Evolutionary conservation across 1,140 invertebrate genomes (phyloP), one percentile per base, ranked within the genome.

Genomic region (Macrobrachium rosenbergii): DNA sequence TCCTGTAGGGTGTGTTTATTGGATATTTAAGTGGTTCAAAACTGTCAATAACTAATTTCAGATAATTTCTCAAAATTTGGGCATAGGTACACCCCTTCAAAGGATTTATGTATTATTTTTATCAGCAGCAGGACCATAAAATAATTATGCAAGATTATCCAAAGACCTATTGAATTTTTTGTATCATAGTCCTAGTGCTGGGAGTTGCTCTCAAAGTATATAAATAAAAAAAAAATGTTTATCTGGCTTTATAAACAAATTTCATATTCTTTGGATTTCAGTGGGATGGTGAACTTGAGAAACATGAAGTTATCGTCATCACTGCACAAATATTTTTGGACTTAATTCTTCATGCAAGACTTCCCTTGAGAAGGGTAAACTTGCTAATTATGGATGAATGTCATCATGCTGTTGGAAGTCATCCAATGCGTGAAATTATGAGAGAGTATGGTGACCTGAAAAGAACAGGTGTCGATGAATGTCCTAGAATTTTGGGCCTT

Each of bases 361-460:
- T 98, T 28, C 89, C 90, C 63, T 90, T 95, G 52, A 90, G 90
- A 58, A 90, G 93, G 75, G 93, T 98, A n/a, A 97, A 96, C 92
- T 92, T 99, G 23, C 90, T 99, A 0, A 95, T 99, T 63, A 95
- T 99, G 90, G 98, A 99, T 91, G 97, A 99, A 91, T 99, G 97
- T 91, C 98, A 99, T 91, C 94, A 95, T 90, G 97, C 95, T 17
- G 95, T 95, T 0, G 94, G 89, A 16, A 82, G 76, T 52, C 88
- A 89, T 62, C 90, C 90, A 23, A 90, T 90, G 90, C 82, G 90
- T 69, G 89, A 90, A 82, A 89, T 97, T 2, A 96, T 97, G 94
- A 93, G 94, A 80, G 90, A 92, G 8, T 95, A 96, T 90, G 91
- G 94, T 87, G 77, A 90, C 67, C 91, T 92, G 0, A 82, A 93